phyloP scores from a whole-genome alignment of 2,888 invertebrate species.

The Mimumesa dahlbomi region DNA sequence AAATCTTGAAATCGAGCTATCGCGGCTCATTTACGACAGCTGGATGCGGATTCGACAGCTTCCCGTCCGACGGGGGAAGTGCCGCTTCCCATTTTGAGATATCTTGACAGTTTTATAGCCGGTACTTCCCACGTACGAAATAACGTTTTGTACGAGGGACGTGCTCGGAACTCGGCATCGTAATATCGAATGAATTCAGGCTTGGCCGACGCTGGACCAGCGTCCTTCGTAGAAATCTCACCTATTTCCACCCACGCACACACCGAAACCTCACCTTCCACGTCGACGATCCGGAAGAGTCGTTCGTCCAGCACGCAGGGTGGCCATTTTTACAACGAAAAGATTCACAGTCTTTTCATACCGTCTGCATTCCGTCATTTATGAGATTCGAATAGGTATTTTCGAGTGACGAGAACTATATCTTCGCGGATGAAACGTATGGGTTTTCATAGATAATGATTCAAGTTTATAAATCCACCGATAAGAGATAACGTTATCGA shows the following conservation, averaged over 20 bases:
- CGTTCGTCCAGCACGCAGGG: constrained; percentile 9
- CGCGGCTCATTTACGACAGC: constrained; percentile 24
- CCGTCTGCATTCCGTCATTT: not conserved
- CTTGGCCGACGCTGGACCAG: constrained; percentile 50
- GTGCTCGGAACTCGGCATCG: constrained; percentile 58
- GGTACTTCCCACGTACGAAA: constrained; percentile 63
- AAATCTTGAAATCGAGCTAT: constrained; percentile 16
- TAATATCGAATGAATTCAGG: constrained; percentile 62
- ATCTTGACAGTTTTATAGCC: constrained; percentile 62
- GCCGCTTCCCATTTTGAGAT: constrained; percentile 58
- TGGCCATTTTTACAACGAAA: too few relatives aligned
- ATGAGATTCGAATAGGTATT: too few relatives aligned
- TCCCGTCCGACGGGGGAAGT: constrained; percentile 55
- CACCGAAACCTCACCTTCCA: constrained; percentile 20
- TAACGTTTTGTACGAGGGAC: constrained; percentile 61
- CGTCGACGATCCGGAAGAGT: constrained; percentile 17
- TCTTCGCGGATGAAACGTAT: too few relatives aligned
- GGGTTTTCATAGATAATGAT: too few relatives aligned
- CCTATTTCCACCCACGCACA: constrained; percentile 51
- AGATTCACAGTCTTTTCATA: not conserved
- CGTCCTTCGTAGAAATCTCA: constrained; percentile 56
- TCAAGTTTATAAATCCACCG: too few relatives aligned
- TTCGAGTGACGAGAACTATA: too few relatives aligned
- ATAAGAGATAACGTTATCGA: too few relatives aligned
- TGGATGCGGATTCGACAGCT: constrained; percentile 52